Evolutionary conservation across 2,888 invertebrate genomes (phyloP), one percentile per base, ranked within the genome.

Genomic region (Cremastinae sp.): DNA sequence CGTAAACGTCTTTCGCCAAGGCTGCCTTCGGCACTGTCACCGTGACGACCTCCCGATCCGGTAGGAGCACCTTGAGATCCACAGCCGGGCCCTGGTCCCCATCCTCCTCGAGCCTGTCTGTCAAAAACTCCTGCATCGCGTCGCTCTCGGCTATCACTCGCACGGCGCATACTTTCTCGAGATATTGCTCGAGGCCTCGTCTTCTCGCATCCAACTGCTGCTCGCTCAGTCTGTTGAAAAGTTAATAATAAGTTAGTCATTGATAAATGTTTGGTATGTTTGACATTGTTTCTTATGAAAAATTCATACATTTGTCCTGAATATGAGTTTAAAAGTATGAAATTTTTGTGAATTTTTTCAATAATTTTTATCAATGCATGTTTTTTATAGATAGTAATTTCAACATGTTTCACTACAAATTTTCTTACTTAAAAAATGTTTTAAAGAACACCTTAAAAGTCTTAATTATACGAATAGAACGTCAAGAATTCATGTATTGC

Each of bases 111-210:
- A 95, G 93, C 45, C 87, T 82, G 85, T 98, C 97, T 3, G 98
- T 97, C 12, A 99, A 93, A 91, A 99, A 99, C 90, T 98, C 98
- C 90, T 99, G 99, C 90, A 99, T 97, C 1, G 97, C 94, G 87
- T 98, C 98, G 84, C 96, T 96, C 88, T 99, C 99, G 0, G 98
- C 99, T 86, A 99, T 98, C 34, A 99, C 98, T 43, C 98, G 93
- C 12, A 99, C 97, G 5, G 99, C 98, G 91, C 99, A 99, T 0
- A 99, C 96, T 92, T 98, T 97, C 90, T 99, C 99, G 88, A 99
- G 92, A 92, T 99, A 99, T 90, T 97, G 97, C 90, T 99, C 99
- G 53, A 99, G 92, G 0, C 98, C 98, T 81, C 99, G 93, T 78
- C 99, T 92, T 75, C 99, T 92, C 0, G 96, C 94, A 90, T 99